Evolutionary conservation across 2,113 vertebrate species (phyloP).

Genomic region (Ibidorhyncha struthersii): DNA sequence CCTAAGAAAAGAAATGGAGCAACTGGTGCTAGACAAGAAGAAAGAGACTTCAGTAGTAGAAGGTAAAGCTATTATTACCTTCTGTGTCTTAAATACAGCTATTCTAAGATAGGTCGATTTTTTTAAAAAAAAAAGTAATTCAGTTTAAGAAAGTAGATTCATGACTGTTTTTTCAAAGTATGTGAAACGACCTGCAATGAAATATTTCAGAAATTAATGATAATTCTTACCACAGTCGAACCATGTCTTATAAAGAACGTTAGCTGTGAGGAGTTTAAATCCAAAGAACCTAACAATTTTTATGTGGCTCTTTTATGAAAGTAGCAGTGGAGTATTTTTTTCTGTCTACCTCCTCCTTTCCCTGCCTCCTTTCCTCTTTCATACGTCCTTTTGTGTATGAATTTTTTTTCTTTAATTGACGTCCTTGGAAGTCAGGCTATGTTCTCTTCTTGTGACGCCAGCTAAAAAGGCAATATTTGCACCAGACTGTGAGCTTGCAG

Average conservation of each 20-base stretch:
- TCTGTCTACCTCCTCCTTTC: background rate
- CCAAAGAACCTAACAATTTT: background rate
- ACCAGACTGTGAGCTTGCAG: background rate
- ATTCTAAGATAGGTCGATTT: background rate
- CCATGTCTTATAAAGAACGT: background rate
- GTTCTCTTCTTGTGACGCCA: background rate
- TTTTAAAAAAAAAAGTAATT: background rate
- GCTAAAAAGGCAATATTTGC: background rate
- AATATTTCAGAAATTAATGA: background rate
- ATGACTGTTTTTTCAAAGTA: background rate
- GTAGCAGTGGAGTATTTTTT: background rate
- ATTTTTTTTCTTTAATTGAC: background rate
- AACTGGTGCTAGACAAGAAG: constrained; percentile 93
- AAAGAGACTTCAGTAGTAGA: constrained; percentile 73
- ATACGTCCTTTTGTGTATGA: background rate
- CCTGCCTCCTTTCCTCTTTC: background rate
- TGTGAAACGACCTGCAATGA: background rate
- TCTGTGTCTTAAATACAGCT: background rate
- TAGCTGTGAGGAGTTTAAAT: background rate
- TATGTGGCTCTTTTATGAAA: background rate
- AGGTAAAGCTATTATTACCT: constrained; percentile 68
- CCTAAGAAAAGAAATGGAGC: constrained; percentile 96
- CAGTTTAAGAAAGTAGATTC: background rate
- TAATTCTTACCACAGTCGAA: background rate
- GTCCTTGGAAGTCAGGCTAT: background rate